These are phyloP conservation scores for Lepidothrix coronata DNA, from an alignment of 2,113 vertebrate species.

Conservation along the genomic window DNA sequence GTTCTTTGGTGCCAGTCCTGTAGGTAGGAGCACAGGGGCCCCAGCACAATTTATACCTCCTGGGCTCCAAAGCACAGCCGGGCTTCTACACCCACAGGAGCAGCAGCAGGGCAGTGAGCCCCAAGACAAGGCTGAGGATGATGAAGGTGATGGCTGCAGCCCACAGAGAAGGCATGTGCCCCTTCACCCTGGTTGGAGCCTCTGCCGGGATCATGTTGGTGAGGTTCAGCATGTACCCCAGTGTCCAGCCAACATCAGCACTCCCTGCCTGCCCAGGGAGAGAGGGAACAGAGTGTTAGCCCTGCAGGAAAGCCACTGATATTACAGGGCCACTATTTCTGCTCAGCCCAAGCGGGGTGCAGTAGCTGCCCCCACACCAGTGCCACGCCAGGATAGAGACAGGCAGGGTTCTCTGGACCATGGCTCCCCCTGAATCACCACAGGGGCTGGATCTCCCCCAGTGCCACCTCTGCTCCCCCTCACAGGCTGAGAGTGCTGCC, in stretches of 20 bases:
- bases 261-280: conserved; percentile 72
- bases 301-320: not conserved
- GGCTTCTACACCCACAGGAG: not conserved
- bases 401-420: not conserved
- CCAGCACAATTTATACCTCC: not conserved
- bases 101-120: not conserved
- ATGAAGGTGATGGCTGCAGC: conserved; percentile 68
- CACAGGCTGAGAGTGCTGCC: not conserved
- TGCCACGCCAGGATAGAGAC: rapidly evolving
- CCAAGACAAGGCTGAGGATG: conserved; percentile 8
- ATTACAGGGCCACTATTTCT: not conserved
- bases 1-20: not conserved
- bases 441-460: not conserved
- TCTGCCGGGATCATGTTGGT: conserved; percentile 83
- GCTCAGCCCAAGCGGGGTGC: rapidly evolving
- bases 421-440: rapidly evolving
- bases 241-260: conserved; percentile 83
- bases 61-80: rapidly evolving
- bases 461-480: rapidly evolving
- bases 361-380: not conserved
- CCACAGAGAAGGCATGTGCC: conserved; percentile 72
- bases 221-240: conserved; percentile 92
- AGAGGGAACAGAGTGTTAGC: not conserved
- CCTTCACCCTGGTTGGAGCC: conserved; percentile 41
- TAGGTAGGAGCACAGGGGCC: not conserved